Base-by-base conservation (phyloP, 2,888 invertebrate genomes). In the Sinodicranocentrus sp. region DNA sequence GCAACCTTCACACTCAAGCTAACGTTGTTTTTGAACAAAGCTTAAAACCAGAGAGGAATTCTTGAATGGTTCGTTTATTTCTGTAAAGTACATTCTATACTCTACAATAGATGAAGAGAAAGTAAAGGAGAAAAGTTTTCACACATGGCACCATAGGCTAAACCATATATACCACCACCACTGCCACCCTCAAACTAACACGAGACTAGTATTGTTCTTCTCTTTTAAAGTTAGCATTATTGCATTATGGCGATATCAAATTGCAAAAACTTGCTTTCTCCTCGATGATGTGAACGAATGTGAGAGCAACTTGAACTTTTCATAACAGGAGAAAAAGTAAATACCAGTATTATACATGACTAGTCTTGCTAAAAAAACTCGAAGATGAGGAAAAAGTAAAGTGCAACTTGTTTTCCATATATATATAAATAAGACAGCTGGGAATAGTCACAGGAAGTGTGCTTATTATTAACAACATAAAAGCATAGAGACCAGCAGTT, bases 271-370 rank as follows among this genome's bases (percentile, higher is more conserved):
- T 28, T 63, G 28, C n/a, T n/a, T 52, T 70, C 28, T 72, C 6
- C 33, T n/a, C 1, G 13, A 59, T 61, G 44, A 73, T 63, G 44
- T 28, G 54, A 73, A 21, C 59, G 59, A 72, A 72, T 54, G 39
- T 44, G 48, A 61, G 57, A 59, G 23, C 61, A 61, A 44, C 44
- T 43, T 44, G 72, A 73, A 61, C 43, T 44, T 54, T 73, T 61
- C 26, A 59, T 44, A 73, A 61, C 43, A 54, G 39, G 39, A 28
- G 6, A n/a, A 33, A 72, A 61, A 57, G 44, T 73, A 61, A 44
- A 73, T n/a, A n/a, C n/a, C 54, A 61, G 23, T 21, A 25, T 52
- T 52, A 52, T 52, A 52, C 19, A 52, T 52, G 39, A 39, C 39
- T 39, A 39, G 5, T 39, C 13, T 39, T 39, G 39, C 39, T 39